phyloP scores from a whole-genome alignment of 2,797 vertebrate genomes.

The Darevskia nairensis region DNA sequence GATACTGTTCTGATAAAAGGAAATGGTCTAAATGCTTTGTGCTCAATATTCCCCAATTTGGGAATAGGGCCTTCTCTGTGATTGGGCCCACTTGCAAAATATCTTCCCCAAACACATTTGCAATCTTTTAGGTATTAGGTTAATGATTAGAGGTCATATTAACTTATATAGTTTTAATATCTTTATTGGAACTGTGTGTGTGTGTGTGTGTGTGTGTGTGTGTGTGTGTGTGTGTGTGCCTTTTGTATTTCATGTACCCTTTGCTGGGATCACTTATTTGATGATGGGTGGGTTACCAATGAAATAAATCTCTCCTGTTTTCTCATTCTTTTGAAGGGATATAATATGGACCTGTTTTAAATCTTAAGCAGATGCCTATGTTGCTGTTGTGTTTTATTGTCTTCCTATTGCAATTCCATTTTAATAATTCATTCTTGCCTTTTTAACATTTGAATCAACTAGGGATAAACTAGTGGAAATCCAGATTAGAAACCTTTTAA shows the following conservation, averaged over 20 bases:
- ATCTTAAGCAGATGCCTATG: neutral
- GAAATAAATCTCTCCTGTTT: neutral
- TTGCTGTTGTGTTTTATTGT: neutral
- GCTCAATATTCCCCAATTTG: neutral
- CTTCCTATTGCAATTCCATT: neutral
- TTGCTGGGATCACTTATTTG: too few species aligned
- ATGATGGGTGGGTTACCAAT: too few species aligned
- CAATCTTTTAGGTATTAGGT: neutral
- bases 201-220: too few species aligned
- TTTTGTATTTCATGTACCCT: too few species aligned
- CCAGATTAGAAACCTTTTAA: neutral
- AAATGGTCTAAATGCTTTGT: neutral
- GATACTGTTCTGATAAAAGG: constrained; percentile 19
- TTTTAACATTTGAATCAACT: neutral
- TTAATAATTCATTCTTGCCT: neutral
- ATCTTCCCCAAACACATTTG: neutral
- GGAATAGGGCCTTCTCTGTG: neutral
- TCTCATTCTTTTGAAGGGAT: neutral
- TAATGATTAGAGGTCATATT: too few species aligned
- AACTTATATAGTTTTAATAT: too few species aligned
- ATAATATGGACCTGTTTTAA: too few species aligned
- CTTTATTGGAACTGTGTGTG: too few species aligned
- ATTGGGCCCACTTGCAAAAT: neutral
- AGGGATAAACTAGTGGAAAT: neutral
- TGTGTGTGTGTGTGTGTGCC: too few species aligned